phyloP scores from a whole-genome alignment of 2,113 vertebrate species.

The Psettodes erumei region DNA sequence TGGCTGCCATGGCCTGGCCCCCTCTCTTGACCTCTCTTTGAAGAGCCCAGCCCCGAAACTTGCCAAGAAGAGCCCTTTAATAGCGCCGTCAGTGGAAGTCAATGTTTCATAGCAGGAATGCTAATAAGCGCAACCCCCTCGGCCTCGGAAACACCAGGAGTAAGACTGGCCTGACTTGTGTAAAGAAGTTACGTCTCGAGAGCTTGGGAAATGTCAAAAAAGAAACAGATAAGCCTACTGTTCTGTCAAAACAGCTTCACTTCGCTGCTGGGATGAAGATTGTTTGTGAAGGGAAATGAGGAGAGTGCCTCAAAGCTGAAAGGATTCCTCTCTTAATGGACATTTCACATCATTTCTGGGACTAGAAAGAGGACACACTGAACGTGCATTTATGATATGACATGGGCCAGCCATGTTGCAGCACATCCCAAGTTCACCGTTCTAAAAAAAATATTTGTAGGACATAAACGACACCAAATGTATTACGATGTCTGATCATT shows the following conservation, averaged over 20 bases:
- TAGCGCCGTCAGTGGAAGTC: constrained; percentile 52
- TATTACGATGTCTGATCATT: constrained; percentile 8
- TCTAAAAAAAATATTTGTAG: not conserved
- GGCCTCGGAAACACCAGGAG: constrained; percentile 41
- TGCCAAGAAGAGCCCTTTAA: constrained; percentile 59
- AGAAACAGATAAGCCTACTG: not conserved
- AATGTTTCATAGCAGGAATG: constrained; percentile 61
- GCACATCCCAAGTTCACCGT: not conserved
- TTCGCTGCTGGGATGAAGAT: constrained; percentile 1
- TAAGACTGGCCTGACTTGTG: constrained; percentile 29
- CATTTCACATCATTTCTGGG: not conserved
- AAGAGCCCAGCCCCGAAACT: constrained; percentile 58
- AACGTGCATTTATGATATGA: not conserved
- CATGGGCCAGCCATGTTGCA: not conserved
- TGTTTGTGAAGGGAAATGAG: not conserved
- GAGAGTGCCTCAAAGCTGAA: not conserved
- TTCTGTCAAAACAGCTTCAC: constrained; percentile 21
- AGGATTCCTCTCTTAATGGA: not conserved
- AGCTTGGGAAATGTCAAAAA: constrained; percentile 41
- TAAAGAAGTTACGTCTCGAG: constrained; percentile 21
- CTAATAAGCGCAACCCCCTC: constrained; percentile 47
- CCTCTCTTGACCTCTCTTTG: constrained; percentile 54
- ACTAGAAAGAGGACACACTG: not conserved
- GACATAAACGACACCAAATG: not conserved
- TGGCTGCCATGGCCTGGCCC: constrained; percentile 39